Percentiles rank a stretch among this genome's conserved stretches.
These are phyloP conservation scores for Aromia moschata DNA, from an alignment of 2,888 invertebrate species.

Conservation along the genomic window DNA sequence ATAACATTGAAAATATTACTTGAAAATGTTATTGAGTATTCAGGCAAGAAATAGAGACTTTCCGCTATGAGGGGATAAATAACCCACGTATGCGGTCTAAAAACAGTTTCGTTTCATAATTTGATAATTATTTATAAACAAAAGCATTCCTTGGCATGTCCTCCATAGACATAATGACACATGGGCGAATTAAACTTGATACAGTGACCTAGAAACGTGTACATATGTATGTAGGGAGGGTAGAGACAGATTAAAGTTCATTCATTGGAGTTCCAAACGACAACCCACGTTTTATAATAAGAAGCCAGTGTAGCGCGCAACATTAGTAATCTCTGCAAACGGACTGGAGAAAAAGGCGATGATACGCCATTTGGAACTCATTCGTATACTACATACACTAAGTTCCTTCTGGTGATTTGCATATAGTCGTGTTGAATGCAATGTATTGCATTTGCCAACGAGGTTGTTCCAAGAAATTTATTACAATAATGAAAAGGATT, in stretches of 20 bases:
- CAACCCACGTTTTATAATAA: slow-evolving; percentile 26
- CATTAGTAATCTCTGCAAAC: slow-evolving; percentile 28
- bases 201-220: slow-evolving; percentile 45
- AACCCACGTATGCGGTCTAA: no score
- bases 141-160: no score
- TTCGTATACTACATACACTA: slow-evolving; percentile 15
- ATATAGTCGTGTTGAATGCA: slow-evolving; percentile 21
- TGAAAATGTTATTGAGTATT: no score
- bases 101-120: no score
- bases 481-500: not conserved
- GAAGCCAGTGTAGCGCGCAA: slow-evolving; percentile 22
- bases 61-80: no score
- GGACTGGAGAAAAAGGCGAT: slow-evolving; percentile 30
- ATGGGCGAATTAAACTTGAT: slow-evolving; percentile 41
- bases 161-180: not conserved
- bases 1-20: no score
- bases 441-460: slow-evolving; percentile 26
- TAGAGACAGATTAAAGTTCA: slow-evolving; percentile 17
- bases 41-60: no score
- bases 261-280: slow-evolving; percentile 24
- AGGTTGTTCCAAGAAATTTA: slow-evolving; percentile 10
- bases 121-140: no score
- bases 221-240: slow-evolving; percentile 17
- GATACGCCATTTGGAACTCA: slow-evolving; percentile 26
- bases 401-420: slow-evolving; percentile 21